Evolutionary conservation across 1,140 invertebrate species (phyloP).

Genomic region (Drosophila murphyi): DNA sequence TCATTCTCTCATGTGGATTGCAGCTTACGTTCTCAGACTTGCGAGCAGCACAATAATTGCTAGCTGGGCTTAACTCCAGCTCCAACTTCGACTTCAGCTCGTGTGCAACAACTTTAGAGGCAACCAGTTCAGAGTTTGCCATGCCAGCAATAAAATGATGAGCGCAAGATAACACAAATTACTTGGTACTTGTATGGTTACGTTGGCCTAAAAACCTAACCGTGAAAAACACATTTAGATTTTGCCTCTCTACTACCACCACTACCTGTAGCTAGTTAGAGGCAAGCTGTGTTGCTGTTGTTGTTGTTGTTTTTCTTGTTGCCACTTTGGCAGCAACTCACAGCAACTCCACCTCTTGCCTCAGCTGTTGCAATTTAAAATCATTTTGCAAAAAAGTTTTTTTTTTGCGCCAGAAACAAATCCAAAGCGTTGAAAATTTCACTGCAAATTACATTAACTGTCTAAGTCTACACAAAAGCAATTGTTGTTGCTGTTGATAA

Average conservation of each 20-base stretch:
- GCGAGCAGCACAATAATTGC: constrained; percentile 68
- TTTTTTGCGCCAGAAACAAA: constrained; percentile 51
- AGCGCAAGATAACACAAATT: constrained; percentile 78
- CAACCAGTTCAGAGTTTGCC: constrained; percentile 54
- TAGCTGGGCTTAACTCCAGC: constrained; percentile 40
- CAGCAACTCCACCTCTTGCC: constrained; percentile 63
- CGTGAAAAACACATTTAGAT: constrained; percentile 74
- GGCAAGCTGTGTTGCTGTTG: constrained; percentile 41
- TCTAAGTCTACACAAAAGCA: constrained; percentile 29
- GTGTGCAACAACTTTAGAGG: background rate
- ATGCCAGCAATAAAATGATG: constrained; percentile 77
- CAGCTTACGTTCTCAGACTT: constrained; percentile 58
- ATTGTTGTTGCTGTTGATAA: constrained; percentile 42
- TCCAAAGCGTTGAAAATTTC: constrained; percentile 74
- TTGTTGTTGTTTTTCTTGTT: constrained; percentile 21
- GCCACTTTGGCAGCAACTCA: constrained; percentile 34
- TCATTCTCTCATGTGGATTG: constrained; percentile 38
- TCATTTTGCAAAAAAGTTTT: constrained; percentile 58
- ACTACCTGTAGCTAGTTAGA: constrained; percentile 43
- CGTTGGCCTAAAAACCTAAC: constrained; percentile 76
- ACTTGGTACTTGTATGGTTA: constrained; percentile 54
- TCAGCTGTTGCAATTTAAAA: constrained; percentile 69
- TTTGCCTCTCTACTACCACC: constrained; percentile 40
- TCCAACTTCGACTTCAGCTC: background rate
- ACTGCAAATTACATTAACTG: constrained; percentile 70